Evolutionary conservation across 2,113 vertebrate species (phyloP).

Genomic region (Lophura nycthemera): DNA sequence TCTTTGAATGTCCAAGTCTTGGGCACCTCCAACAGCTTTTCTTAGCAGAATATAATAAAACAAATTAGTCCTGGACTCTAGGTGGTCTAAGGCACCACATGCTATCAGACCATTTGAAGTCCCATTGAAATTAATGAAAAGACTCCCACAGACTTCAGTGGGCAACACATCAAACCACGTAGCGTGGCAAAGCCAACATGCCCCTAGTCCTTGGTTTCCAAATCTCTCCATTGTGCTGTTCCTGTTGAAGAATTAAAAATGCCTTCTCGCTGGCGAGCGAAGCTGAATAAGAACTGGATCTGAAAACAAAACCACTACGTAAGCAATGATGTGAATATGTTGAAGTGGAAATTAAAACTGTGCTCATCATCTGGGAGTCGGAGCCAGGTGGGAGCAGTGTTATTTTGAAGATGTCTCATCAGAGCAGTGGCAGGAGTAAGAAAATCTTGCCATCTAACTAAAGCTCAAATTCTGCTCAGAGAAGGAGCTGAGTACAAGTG

Average conservation of each 20-base stretch:
- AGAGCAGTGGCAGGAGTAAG: not conserved
- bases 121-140: constrained; percentile 18
- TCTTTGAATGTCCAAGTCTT: not conserved
- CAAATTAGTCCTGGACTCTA: not conserved
- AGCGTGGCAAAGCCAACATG: not conserved
- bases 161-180: not conserved
- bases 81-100: not conserved
- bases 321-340: rapidly evolving
- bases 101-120: not conserved
- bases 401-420: not conserved
- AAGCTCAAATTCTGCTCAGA: not conserved
- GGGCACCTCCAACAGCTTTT: not conserved
- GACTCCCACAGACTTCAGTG: constrained; percentile 18
- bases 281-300: not conserved
- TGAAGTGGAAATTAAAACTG: not conserved
- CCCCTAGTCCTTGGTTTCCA: not conserved
- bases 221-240: not conserved
- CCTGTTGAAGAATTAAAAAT: not conserved
- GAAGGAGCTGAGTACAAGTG: not conserved
- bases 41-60: not conserved
- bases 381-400: not conserved
- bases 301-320: not conserved
- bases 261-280: not conserved
- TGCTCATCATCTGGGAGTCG: not conserved
- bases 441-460: not conserved